phyloP scores from a whole-genome alignment of 2,888 invertebrate genomes.

The Coremacera marginata region DNA sequence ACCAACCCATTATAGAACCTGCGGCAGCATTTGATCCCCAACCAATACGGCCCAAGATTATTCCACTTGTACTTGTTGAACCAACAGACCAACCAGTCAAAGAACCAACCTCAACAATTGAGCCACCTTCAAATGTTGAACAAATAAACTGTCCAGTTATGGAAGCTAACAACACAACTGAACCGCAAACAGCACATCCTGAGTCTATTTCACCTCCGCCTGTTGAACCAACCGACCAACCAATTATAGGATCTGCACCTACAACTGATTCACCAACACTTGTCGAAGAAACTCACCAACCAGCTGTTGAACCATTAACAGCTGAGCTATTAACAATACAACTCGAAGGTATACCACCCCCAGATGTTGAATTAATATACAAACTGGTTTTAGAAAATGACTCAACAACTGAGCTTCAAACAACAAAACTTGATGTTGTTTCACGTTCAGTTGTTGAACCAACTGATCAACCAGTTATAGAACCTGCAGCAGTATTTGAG shows the following conservation, averaged over 20 bases:
- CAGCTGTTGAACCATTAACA: neutral
- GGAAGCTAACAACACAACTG: neutral
- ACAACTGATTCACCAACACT: too few relatives aligned
- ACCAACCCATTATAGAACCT: too few relatives aligned
- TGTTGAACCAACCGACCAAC: neutral
- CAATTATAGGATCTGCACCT: too few relatives aligned
- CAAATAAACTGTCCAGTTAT: neutral
- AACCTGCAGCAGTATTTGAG: neutral
- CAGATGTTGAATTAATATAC: neutral
- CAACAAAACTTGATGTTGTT: neutral
- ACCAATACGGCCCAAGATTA: neutral
- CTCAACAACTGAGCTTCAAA: neutral
- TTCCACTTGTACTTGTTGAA: neutral
- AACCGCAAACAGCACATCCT: neutral
- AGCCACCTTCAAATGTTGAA: neutral
- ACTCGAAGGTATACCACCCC: neutral
- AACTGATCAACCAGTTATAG: neutral
- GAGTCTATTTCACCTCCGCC: neutral
- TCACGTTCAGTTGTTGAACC: neutral
- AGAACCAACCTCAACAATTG: neutral
- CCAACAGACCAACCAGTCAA: neutral
- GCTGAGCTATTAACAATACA: neutral
- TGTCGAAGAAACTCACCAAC: too few relatives aligned
- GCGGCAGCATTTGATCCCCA: too few relatives aligned
- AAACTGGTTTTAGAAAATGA: neutral